These are phyloP conservation scores for Pararge aegeria DNA, from an alignment of 1,140 invertebrate species.

Conservation along the genomic window DNA sequence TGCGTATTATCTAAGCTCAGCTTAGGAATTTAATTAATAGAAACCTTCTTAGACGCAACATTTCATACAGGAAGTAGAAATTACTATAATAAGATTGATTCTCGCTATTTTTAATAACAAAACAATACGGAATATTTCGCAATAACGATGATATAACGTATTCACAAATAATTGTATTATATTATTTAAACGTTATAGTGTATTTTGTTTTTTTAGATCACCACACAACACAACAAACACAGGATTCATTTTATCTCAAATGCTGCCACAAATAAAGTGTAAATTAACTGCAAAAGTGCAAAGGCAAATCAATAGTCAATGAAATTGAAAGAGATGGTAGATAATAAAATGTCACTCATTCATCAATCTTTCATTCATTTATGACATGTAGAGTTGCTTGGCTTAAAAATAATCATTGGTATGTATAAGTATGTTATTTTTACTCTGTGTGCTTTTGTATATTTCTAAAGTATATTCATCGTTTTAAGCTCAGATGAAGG, in stretches of 20 bases:
- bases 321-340: background rate
- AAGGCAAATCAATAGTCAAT: background rate
- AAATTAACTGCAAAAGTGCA: background rate
- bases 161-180: background rate
- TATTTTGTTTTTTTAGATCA: conserved; percentile 4
- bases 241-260: conserved; percentile 10
- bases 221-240: conserved; percentile 22
- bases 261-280: background rate
- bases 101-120: background rate
- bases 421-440: no score
- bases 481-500: no score
- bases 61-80: conserved; percentile 61
- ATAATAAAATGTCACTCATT: conserved; percentile 8
- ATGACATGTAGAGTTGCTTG: conserved; percentile 12
- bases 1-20: conserved; percentile 9
- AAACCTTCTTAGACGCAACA: conserved; percentile 46
- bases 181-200: background rate
- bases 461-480: no score
- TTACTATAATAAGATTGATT: conserved; percentile 16
- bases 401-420: no score
- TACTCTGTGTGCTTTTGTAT: no score
- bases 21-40: conserved; percentile 31
- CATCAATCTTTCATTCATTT: conserved; percentile 15
- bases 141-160: background rate
- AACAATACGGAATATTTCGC: conserved; percentile 2